Conservation (phyloP, 2,888 invertebrate species). For the Cheilosia soror region DNA sequence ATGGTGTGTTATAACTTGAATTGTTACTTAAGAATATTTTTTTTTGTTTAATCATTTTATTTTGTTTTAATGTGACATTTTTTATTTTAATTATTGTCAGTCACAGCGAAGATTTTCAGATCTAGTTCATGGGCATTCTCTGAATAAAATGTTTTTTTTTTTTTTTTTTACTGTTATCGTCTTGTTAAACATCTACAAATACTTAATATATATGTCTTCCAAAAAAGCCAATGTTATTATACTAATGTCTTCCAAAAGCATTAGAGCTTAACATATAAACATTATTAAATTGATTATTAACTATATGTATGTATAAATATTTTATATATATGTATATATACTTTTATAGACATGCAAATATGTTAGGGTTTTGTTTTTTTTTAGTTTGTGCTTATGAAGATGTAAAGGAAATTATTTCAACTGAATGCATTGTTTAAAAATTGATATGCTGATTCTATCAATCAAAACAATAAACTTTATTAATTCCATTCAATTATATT, state of each 20-base stretch:
- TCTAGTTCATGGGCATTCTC: constrained; percentile 70
- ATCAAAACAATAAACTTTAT: constrained; percentile 78
- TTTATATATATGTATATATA: constrained; percentile 60
- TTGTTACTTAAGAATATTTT: constrained; percentile 55
- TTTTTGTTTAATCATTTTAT: constrained; percentile 41
- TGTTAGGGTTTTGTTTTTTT: constrained; percentile 60
- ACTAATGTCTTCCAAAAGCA: constrained; percentile 79
- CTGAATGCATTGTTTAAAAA: constrained; percentile 79
- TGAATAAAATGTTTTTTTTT: constrained; percentile 50
- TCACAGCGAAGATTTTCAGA: constrained; percentile 83
- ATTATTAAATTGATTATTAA: constrained; percentile 81
- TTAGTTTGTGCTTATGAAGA: constrained; percentile 68
- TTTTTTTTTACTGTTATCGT: constrained; percentile 68
- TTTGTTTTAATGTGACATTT: constrained; percentile 70
- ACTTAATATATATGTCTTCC: constrained; percentile 80
- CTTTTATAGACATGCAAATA: constrained; percentile 76
- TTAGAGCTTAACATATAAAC: constrained; percentile 77
- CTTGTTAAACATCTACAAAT: constrained; percentile 60
- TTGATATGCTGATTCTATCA: constrained; percentile 84
- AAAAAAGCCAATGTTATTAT: constrained; percentile 80
- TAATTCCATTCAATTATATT: constrained; percentile 60
- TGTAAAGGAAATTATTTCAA: constrained; percentile 64
- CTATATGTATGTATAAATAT: constrained; percentile 75
- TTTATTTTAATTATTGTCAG: constrained; percentile 82
- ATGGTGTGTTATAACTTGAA: constrained; percentile 3